These are phyloP conservation scores for Cyrtodaria siliqua DNA, from an alignment of 2,888 invertebrate species.

Conservation along the genomic window DNA sequence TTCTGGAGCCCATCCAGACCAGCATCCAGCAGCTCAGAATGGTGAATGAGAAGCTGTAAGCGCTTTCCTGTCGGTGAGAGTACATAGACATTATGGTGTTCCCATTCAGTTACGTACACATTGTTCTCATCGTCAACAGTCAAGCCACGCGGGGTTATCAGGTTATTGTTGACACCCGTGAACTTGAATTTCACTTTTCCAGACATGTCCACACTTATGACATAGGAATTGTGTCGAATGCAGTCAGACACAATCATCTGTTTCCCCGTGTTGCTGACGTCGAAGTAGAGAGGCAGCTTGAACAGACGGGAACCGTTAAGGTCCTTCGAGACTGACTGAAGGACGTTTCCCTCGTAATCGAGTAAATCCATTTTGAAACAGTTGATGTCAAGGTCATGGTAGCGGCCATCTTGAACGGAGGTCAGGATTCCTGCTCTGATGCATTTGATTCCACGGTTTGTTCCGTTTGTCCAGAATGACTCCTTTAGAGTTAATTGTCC, in stretches of 20 bases:
- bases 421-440: slow-evolving; percentile 56
- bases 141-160: slow-evolving; percentile 51
- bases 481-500: slow-evolving; percentile 51
- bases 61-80: slow-evolving; percentile 51
- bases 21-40: slow-evolving; percentile 31
- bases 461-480: slow-evolving; percentile 54
- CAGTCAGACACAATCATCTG: slow-evolving; percentile 59
- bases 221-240: slow-evolving; percentile 48
- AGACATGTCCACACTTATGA: slow-evolving; percentile 48
- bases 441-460: slow-evolving; percentile 58
- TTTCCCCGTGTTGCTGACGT: slow-evolving; percentile 43
- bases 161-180: slow-evolving; percentile 28
- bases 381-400: slow-evolving; percentile 56
- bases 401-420: slow-evolving; percentile 56
- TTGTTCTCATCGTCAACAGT: slow-evolving; percentile 59
- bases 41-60: slow-evolving; percentile 37
- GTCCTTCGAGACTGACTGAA: slow-evolving; percentile 48
- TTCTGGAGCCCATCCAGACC: slow-evolving; percentile 38
- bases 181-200: slow-evolving; percentile 55
- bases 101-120: slow-evolving; percentile 58
- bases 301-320: slow-evolving; percentile 47
- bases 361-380: slow-evolving; percentile 57
- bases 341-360: slow-evolving; percentile 51
- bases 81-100: slow-evolving; percentile 44
- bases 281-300: slow-evolving; percentile 55